These are phyloP conservation scores for Polyommatus icarus DNA, from an alignment of 2,888 invertebrate genomes.

Conservation along the genomic window DNA sequence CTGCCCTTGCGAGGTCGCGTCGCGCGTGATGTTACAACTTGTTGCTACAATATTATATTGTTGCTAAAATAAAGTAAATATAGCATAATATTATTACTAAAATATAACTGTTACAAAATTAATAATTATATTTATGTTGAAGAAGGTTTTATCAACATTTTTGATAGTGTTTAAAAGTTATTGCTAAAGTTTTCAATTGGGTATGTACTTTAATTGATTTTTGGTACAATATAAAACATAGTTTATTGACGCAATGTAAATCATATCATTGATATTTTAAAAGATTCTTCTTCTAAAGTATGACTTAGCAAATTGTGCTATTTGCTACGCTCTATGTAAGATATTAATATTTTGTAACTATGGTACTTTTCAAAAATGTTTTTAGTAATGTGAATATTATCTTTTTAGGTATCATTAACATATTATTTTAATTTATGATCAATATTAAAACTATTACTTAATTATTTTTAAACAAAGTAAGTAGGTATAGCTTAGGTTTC, in stretches of 20 bases:
- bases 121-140: background rate
- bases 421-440: background rate
- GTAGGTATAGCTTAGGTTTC: too few relatives aligned
- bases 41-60: background rate
- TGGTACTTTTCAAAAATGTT: too few relatives aligned
- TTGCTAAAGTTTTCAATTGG: background rate
- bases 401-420: background rate
- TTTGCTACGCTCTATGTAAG: background rate
- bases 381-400: too few relatives aligned
- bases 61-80: background rate
- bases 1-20: conserved; percentile 26
- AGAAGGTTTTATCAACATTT: background rate
- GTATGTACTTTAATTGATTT: background rate
- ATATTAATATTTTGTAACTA: background rate
- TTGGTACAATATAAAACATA: too few relatives aligned
- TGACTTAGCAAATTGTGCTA: background rate
- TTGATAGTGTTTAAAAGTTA: background rate
- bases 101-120: background rate
- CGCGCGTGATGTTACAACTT: background rate
- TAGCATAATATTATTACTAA: background rate
- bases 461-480: background rate
- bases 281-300: background rate
- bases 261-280: background rate
- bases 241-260: too few relatives aligned
- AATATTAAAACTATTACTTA: background rate